Conservation (phyloP, 2,888 invertebrate genomes). For the Ptycholaimellus sp. region DNA sequence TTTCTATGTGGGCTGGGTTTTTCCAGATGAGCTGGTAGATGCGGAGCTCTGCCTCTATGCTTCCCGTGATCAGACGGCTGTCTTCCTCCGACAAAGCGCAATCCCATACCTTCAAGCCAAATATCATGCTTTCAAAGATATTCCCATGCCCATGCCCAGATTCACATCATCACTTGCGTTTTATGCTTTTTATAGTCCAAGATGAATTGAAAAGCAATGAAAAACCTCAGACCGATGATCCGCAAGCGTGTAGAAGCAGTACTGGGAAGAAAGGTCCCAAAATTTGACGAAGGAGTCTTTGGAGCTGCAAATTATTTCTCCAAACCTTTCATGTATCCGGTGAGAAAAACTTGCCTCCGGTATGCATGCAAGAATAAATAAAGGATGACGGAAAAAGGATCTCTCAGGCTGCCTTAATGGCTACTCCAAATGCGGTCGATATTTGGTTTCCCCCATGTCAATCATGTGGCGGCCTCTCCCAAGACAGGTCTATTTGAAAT, state of each 20-base stretch:
- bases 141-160: not conserved
- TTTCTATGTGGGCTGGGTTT: too few species aligned
- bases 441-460: too few species aligned
- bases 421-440: too few species aligned
- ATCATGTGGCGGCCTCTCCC: too few species aligned
- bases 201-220: slow-evolving; percentile 3
- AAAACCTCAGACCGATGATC: slow-evolving; percentile 41
- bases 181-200: not conserved
- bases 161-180: not conserved
- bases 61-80: slow-evolving; percentile 60
- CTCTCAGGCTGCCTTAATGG: too few species aligned
- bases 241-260: slow-evolving; percentile 78
- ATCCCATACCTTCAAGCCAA: slow-evolving; percentile 48
- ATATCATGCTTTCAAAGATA: not conserved
- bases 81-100: slow-evolving; percentile 53
- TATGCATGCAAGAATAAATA: too few species aligned
- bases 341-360: not conserved
- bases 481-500: too few species aligned
- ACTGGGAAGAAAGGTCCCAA: slow-evolving; percentile 81
- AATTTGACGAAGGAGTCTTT: slow-evolving; percentile 86
- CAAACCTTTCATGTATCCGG: not conserved
- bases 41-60: slow-evolving; percentile 53
- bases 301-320: slow-evolving; percentile 31
- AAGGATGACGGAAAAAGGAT: too few species aligned
- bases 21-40: slow-evolving; percentile 39